These are phyloP conservation scores for Channa argus DNA, from an alignment of 2,113 vertebrate species.

Conservation along the genomic window DNA sequence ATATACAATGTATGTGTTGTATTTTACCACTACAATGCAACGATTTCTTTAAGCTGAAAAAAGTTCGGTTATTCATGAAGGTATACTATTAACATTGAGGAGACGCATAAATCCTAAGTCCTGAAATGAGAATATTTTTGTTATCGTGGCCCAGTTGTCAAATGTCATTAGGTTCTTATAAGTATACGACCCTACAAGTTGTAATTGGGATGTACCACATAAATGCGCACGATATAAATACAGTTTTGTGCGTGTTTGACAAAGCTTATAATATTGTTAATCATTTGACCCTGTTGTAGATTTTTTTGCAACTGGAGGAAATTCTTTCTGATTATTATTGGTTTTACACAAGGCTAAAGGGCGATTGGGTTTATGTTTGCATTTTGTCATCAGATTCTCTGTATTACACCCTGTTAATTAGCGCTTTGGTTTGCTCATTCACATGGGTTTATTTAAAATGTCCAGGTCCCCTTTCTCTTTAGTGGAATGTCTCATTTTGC, in stretches of 20 bases:
- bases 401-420: constrained; percentile 15
- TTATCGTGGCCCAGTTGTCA: constrained; percentile 24
- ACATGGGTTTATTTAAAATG: constrained; percentile 13
- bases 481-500: constrained; percentile 34
- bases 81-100: constrained; percentile 21
- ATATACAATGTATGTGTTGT: constrained; percentile 56
- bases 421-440: constrained; percentile 19
- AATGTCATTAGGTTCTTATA: neutral
- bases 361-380: constrained; percentile 18
- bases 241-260: constrained; percentile 27
- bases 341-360: constrained; percentile 52
- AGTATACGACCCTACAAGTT: constrained; percentile 3
- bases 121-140: constrained; percentile 50
- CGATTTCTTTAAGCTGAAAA: constrained; percentile 43
- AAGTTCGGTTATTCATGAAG: constrained; percentile 41
- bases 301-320: constrained; percentile 8
- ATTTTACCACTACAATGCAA: constrained; percentile 55
- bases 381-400: constrained; percentile 15
- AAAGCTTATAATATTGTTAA: neutral
- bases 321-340: constrained; percentile 31
- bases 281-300: neutral
- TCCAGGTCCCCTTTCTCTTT: constrained; percentile 24
- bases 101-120: constrained; percentile 23
- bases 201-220: constrained; percentile 26
- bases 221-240: constrained; percentile 27